Percentiles rank a stretch among this genome's conserved stretches.
Conservation (phyloP, 1,140 invertebrate species). For the Popillia japonica region DNA sequence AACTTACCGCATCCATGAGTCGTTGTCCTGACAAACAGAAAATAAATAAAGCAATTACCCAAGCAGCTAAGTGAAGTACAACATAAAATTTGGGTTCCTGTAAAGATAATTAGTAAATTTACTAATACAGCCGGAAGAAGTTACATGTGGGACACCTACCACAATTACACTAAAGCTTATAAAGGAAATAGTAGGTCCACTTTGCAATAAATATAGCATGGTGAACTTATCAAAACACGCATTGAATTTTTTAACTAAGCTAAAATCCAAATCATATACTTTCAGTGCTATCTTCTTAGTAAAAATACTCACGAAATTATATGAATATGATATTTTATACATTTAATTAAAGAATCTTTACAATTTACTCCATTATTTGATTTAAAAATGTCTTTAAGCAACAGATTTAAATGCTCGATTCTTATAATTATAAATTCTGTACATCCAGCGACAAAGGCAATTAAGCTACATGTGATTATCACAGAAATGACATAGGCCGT, state of each 20-base stretch:
- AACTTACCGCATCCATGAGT: background rate
- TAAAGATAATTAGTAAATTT: background rate
- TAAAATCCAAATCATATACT: background rate
- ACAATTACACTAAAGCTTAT: background rate
- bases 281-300: background rate
- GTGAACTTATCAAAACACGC: background rate
- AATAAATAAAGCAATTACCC: background rate
- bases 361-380: background rate
- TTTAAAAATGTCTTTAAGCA: background rate
- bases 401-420: background rate
- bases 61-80: background rate
- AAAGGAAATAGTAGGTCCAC: background rate
- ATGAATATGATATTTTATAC: background rate
- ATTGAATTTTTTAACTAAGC: background rate
- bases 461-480: background rate
- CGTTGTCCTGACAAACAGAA: background rate
- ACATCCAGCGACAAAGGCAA: background rate
- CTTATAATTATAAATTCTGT: background rate
- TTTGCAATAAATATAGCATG: background rate
- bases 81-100: background rate
- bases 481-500: background rate
- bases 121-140: background rate
- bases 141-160: background rate
- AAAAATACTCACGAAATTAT: slow-evolving; percentile 2
- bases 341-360: background rate